Percentiles rank a stretch among this genome's conserved stretches.
Evolutionary conservation across 1,140 invertebrate species (phyloP).

Genomic region (Eupeodes corollae): DNA sequence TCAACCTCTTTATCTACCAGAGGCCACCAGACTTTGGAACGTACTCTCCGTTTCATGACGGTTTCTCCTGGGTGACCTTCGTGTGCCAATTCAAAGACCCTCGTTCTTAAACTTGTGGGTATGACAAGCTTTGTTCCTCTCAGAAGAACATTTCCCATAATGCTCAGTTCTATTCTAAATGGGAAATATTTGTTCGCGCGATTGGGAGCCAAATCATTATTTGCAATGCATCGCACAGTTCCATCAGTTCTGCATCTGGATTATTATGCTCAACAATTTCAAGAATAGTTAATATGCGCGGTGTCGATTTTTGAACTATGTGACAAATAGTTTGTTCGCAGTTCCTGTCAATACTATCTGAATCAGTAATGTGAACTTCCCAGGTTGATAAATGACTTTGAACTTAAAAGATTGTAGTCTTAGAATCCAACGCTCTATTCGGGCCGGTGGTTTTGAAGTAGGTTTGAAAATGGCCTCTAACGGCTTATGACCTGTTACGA

Average conservation of each 20-base stretch:
- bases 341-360: neutral
- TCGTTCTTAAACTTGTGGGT: slow-evolving; percentile 6
- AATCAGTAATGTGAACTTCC: slow-evolving; percentile 35
- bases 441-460: slow-evolving; percentile 20
- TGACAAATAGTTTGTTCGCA: slow-evolving; percentile 9
- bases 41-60: slow-evolving; percentile 41
- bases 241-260: neutral
- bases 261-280: slow-evolving; percentile 8
- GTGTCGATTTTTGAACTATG: slow-evolving; percentile 1
- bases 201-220: neutral
- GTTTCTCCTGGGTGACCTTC: slow-evolving; percentile 38
- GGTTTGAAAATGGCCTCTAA: slow-evolving; percentile 15
- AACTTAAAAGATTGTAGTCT: slow-evolving; percentile 13
- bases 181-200: neutral
- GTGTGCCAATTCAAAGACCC: slow-evolving; percentile 24
- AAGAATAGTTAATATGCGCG: slow-evolving; percentile 6
- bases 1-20: slow-evolving; percentile 36
- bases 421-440: slow-evolving; percentile 27
- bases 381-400: slow-evolving; percentile 24
- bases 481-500: slow-evolving; percentile 31
- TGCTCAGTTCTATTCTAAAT: neutral
- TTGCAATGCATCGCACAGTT: neutral
- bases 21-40: slow-evolving; percentile 42
- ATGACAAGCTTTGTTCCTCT: slow-evolving; percentile 1
- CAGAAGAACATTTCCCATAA: neutral